Percentiles rank a stretch among this genome's conserved stretches.
phyloP scores from a whole-genome alignment of 2,113 vertebrate genomes.

The Elephantulus edwardii region DNA sequence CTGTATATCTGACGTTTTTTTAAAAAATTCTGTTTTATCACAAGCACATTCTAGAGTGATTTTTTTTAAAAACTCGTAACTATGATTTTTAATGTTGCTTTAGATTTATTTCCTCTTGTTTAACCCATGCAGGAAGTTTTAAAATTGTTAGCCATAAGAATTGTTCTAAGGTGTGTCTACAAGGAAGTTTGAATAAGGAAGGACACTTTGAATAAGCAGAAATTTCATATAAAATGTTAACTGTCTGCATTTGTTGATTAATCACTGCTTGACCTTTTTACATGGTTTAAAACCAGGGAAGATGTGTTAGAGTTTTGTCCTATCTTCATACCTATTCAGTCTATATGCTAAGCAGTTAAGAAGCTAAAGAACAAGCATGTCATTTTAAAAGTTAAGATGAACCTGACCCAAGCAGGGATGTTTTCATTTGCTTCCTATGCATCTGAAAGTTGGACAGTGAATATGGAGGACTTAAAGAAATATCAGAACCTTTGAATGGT shows the following conservation, averaged over 20 bases:
- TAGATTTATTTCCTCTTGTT: background rate
- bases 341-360: no score
- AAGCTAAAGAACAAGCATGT: no score
- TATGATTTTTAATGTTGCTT: slow-evolving; percentile 2
- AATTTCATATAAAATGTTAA: slow-evolving; percentile 39
- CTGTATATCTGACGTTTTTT: slow-evolving; percentile 19
- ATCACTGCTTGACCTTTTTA: background rate
- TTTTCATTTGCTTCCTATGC: no score
- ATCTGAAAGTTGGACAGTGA: no score
- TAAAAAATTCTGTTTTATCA: background rate
- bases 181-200: slow-evolving; percentile 59
- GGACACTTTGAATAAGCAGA: slow-evolving; percentile 10
- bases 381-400: no score
- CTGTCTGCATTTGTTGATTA: slow-evolving; percentile 30
- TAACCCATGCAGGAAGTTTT: background rate
- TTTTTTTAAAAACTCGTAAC: background rate
- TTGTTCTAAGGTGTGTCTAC: slow-evolving; percentile 65
- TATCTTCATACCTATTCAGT: no score
- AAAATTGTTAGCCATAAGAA: slow-evolving; percentile 20
- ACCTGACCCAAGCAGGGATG: no score
- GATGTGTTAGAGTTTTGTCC: no score
- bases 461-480: no score
- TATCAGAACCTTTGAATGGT: no score
- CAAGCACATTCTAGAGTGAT: background rate
- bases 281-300: no score